Evolutionary conservation across 2,113 vertebrate genomes (phyloP).

Genomic region (Forbesichthys agassizii): DNA sequence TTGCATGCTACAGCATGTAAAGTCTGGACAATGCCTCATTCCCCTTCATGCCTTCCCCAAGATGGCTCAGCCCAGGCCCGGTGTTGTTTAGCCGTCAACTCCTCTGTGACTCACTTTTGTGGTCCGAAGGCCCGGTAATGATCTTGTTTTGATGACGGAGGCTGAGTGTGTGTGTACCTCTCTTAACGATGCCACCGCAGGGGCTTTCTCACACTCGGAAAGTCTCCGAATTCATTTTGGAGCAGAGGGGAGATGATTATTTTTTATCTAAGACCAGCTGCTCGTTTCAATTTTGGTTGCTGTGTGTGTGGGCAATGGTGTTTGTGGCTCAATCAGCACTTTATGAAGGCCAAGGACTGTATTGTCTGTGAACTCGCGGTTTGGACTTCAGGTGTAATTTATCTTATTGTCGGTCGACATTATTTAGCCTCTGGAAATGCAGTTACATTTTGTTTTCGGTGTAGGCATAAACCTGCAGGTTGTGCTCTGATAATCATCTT

Average conservation of each 20-base stretch:
- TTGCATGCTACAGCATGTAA: background rate
- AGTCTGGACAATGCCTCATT: slow-evolving; percentile 9
- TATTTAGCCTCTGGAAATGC: too few species aligned
- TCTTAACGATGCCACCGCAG: slow-evolving; percentile 1
- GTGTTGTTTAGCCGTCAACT: slow-evolving; percentile 32
- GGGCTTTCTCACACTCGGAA: slow-evolving; percentile 3
- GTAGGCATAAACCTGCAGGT: background rate
- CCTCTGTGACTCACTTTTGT: slow-evolving; percentile 30
- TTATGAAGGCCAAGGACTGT: background rate
- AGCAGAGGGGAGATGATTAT: slow-evolving; percentile 28
- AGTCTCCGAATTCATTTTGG: slow-evolving; percentile 4
- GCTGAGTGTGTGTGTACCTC: slow-evolving; percentile 1
- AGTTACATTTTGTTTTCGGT: too few species aligned
- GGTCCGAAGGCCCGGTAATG: slow-evolving; percentile 28
- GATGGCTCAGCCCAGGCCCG: slow-evolving; percentile 14
- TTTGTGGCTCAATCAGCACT: background rate
- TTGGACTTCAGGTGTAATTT: too few species aligned
- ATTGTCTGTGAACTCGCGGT: background rate
- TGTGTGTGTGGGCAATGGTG: background rate
- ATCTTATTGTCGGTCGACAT: too few species aligned
- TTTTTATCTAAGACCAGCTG: slow-evolving; percentile 27
- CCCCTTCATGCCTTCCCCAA: slow-evolving; percentile 24
- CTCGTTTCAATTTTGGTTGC: background rate
- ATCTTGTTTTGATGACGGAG: slow-evolving; percentile 29
- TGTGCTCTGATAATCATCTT: slow-evolving; percentile 53